Evolutionary conservation across 2,797 vertebrate species (phyloP), one percentile per base, ranked within the genome.

Genomic region (Enteromius argenteus): DNA sequence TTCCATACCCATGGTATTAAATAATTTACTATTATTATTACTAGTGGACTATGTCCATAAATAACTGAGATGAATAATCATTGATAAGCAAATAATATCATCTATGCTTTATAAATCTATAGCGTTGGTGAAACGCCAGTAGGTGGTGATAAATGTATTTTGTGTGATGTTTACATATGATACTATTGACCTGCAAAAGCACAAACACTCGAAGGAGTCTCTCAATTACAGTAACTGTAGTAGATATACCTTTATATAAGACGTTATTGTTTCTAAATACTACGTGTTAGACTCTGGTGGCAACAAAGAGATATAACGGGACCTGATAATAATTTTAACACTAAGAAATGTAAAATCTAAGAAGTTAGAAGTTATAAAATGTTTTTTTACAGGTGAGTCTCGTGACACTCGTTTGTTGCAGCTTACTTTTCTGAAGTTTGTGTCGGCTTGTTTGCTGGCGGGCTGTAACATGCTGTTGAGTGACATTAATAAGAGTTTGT

Each of bases 161-260:
- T 17, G 46, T 49, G 17, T 17, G 15, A 17, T 5, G 46, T 49
- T 27, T 27, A 27, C 27, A 27, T 27, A 27, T 27, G 27, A 19
- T 19, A 19, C 5, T 19, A 27, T 27, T 27, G 5, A 7, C 49
- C 56, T 23, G 21, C 21, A 58, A 21, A 58, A 58, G 27, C 27
- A 27, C 27, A 27, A 27, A 56, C 21, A 96, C 67, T 98, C 97
- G 98, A 89, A 1, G 19, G 1, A n/a, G 21, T n/a, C 56, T 23
- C 56, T 35, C 32, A 35, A 35, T 35, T 27, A 27, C n/a, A 60
- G 23, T 27, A 14, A 5, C 2, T 13, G 30, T 3, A 64, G 13
- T 6, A 64, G n/a, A 15, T 3, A 42, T 82, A 96, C 97, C 98
- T 96, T 93, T 96, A 92, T 98, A 99, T 92, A 98, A 99, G 91